Evolutionary conservation across 2,888 invertebrate genomes (phyloP), one percentile per base, ranked within the genome.

Genomic region (Eurytoma adleriae): DNA sequence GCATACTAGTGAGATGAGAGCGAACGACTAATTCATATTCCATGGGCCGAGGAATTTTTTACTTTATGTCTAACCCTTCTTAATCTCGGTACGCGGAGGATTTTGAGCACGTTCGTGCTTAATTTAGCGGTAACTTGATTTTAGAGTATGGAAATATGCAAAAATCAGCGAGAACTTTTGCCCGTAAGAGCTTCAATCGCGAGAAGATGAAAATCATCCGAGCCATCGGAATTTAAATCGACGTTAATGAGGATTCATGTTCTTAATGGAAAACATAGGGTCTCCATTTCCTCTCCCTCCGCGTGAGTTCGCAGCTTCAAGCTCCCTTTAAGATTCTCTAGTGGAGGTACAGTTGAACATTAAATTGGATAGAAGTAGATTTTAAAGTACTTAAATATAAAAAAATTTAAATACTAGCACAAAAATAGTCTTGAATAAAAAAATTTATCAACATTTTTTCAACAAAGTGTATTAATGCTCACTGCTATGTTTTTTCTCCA

Each of bases 161-260:
- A 24, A 16, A 71, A 24, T 69, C 69, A n/a, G 7, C 16, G 20
- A 12, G 18, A 40, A 69, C 24, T 56, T 67, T 67, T 24, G 18
- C n/a, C 14, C 16, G 30, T 27, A 61, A 30, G 62, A 27, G 5
- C 16, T 59, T 70, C 62, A n/a, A 72, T 62, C 12, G 52, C 62
- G 18, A 54, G 62, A 62, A 52, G 20, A 66, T 18, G n/a, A 56
- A 56, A 73, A 64, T 73, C 40, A 2, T 10, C 40, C 10, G 56
- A 73, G 48, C 66, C 24, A 16, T 73, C 10, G n/a, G 66, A 73
- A 73, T 66, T 56, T 56, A 64, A 73, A 73, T 73, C 20, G 16
- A 20, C 30, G 30, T 69, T 30, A 69, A 56, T 69, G 30, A 56
- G 56, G 30, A 56, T n/a, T 69, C 18, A 14, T 54, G 18, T 30